Percentiles rank a stretch among this genome's conserved stretches.
Evolutionary conservation across 1,140 invertebrate genomes (phyloP).

Genomic region (Mamestra configurata): DNA sequence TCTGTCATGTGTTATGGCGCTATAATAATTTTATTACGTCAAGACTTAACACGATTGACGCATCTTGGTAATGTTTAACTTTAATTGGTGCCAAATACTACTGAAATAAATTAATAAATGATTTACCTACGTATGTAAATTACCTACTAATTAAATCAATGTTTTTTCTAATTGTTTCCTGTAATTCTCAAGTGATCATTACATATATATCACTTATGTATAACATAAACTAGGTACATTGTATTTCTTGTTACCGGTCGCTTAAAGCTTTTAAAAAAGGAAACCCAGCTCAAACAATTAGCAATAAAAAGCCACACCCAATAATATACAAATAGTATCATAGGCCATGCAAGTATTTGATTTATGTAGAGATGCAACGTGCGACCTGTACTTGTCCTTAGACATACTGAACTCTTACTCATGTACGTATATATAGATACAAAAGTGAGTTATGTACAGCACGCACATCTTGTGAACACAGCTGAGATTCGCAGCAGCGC

Average conservation of each 20-base stretch:
- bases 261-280: no score
- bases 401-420: not conserved
- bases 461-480: not conserved
- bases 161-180: no score
- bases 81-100: not conserved
- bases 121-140: not conserved
- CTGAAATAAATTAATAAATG: not conserved
- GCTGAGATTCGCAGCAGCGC: not conserved
- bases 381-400: not conserved
- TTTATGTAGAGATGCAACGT: not conserved
- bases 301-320: no score
- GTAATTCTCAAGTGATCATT: not conserved
- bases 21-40: constrained; percentile 47
- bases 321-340: not conserved
- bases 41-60: constrained; percentile 34
- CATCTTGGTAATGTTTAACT: not conserved
- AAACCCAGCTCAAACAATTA: no score
- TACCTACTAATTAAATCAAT: no score
- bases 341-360: not conserved
- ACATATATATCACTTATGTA: no score
- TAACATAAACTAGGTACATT: no score
- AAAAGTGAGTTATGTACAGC: not conserved
- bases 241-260: no score
- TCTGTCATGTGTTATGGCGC: constrained; percentile 38
- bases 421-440: not conserved